Percentiles rank a stretch among this genome's conserved stretches.
These are phyloP conservation scores for Drosophila albomicans DNA, from an alignment of 1,140 invertebrate species.

Conservation along the genomic window DNA sequence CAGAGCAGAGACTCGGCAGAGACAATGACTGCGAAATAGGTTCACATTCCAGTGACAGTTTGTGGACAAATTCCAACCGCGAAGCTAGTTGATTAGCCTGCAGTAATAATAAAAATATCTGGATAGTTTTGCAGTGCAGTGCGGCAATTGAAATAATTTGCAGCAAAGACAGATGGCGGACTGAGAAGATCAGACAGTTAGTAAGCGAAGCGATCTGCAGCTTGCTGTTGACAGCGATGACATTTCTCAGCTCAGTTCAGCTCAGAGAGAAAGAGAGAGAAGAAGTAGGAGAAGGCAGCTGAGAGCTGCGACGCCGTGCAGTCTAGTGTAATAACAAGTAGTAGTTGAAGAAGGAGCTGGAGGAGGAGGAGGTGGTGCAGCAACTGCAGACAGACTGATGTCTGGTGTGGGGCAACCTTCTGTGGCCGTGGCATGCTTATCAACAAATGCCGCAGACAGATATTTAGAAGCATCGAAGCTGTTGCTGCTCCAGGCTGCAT, in stretches of 20 bases:
- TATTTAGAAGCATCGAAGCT: slow-evolving; percentile 62
- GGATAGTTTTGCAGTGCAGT: slow-evolving; percentile 25
- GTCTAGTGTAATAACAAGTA: slow-evolving; percentile 68
- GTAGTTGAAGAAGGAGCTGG: slow-evolving; percentile 39
- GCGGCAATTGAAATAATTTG: slow-evolving; percentile 57
- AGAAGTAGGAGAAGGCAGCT: neutral
- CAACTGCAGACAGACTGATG: slow-evolving; percentile 16
- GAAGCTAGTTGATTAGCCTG: slow-evolving; percentile 42
- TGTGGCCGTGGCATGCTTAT: slow-evolving; percentile 56
- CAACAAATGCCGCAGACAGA: slow-evolving; percentile 78
- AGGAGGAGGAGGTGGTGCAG: slow-evolving; percentile 3
- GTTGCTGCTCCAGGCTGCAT: slow-evolving; percentile 27
- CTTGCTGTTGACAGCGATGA: slow-evolving; percentile 45
- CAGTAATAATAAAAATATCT: slow-evolving; percentile 45
- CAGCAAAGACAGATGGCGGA: slow-evolving; percentile 19
- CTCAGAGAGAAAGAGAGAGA: neutral
- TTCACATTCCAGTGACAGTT: slow-evolving; percentile 41
- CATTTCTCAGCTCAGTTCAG: slow-evolving; percentile 54
- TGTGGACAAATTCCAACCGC: slow-evolving; percentile 30
- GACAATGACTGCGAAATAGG: slow-evolving; percentile 11
- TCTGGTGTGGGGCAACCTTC: slow-evolving; percentile 35
- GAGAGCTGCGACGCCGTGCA: slow-evolving; percentile 66
- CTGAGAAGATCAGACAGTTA: slow-evolving; percentile 32
- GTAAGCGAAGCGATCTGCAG: slow-evolving; percentile 13
- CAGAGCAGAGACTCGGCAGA: neutral